phyloP scores from a whole-genome alignment of 2,888 invertebrate species.

The Conistra vaccinii region DNA sequence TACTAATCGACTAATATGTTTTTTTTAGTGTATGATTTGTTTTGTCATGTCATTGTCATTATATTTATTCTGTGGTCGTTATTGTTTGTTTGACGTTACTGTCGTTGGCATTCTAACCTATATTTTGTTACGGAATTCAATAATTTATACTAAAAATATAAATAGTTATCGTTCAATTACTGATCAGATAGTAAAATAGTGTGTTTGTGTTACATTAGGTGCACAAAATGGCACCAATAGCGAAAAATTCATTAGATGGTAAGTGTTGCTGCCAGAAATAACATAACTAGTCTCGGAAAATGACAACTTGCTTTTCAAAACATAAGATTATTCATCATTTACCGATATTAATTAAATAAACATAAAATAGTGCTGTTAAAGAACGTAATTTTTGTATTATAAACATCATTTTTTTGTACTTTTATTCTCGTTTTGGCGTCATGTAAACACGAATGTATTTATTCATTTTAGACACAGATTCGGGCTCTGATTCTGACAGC shows the following conservation, averaged over 20 bases:
- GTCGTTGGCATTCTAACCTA: conserved; percentile 58
- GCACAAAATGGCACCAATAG: conserved; percentile 74
- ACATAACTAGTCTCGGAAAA: background rate
- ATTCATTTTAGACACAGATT: conserved; percentile 81
- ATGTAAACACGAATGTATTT: conserved; percentile 27
- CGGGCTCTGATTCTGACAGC: conserved; percentile 88
- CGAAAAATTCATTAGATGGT: conserved; percentile 72
- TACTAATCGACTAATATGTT: conserved; percentile 23
- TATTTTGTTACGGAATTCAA: conserved; percentile 9
- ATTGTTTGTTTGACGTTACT: conserved; percentile 36
- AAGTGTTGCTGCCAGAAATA: conserved; percentile 32
- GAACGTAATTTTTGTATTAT: background rate
- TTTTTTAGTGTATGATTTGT: background rate
- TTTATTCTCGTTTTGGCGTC: background rate
- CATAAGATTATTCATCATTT: background rate
- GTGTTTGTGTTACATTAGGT: conserved; percentile 6
- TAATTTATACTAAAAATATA: conserved; percentile 8
- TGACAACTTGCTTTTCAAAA: background rate
- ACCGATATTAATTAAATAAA: background rate
- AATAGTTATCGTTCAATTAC: background rate
- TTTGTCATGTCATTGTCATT: background rate
- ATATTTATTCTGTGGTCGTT: background rate
- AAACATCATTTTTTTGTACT: background rate
- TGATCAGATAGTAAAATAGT: background rate
- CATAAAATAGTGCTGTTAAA: background rate